phyloP scores from a whole-genome alignment of 2,797 vertebrate species.

The Mormyrus proboscirostris region DNA sequence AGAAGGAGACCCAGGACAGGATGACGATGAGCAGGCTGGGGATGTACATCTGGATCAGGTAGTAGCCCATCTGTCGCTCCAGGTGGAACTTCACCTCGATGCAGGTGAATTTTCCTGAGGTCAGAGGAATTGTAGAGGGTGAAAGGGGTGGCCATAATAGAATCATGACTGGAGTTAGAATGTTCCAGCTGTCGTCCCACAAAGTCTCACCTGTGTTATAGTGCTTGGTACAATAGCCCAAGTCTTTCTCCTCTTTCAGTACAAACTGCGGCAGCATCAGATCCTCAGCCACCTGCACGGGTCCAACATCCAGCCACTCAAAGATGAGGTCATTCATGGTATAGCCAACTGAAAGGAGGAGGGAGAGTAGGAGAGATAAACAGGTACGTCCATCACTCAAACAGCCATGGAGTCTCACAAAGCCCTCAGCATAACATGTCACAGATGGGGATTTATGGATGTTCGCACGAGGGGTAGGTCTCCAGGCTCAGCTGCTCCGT shows the following conservation, averaged over 20 bases:
- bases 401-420: constrained; percentile 17
- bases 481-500: not conserved
- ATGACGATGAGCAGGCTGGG: constrained; percentile 90
- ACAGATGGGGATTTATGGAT: not conserved
- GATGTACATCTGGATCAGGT: constrained; percentile 96
- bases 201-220: constrained; percentile 80
- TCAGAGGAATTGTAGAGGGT: not conserved
- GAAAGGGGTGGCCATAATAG: not conserved
- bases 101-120: constrained; percentile 85
- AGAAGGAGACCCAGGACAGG: constrained; percentile 91
- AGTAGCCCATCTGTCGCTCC: constrained; percentile 93
- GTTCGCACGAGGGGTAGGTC: not conserved
- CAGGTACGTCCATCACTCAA: constrained; percentile 26
- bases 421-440: constrained; percentile 25
- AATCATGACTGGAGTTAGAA: not conserved
- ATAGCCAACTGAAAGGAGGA: constrained; percentile 74
- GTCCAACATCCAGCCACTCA: constrained; percentile 80
- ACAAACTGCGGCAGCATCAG: constrained; percentile 89
- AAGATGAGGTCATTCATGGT: constrained; percentile 94
- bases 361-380: constrained; percentile 8
- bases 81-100: constrained; percentile 93
- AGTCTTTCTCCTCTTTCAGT: constrained; percentile 82
- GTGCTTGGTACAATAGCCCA: constrained; percentile 87
- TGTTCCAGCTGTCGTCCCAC: not conserved
- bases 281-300: constrained; percentile 87